Conservation (phyloP, 2,113 vertebrate genomes). For the Silurus glanis region DNA sequence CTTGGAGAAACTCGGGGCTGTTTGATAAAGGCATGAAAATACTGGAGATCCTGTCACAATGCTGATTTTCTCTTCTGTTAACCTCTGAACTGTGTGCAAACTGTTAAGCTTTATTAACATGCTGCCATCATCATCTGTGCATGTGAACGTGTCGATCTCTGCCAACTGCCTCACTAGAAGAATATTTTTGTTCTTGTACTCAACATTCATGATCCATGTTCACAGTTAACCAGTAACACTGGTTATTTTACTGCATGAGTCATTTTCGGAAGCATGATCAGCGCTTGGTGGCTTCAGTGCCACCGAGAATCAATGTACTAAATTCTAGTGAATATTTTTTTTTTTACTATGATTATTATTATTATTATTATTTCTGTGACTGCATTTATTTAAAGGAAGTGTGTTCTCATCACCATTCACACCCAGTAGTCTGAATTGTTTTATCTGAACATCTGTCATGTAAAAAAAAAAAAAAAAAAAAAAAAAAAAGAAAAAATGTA, state of each 20-base stretch:
- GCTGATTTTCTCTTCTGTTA: neutral
- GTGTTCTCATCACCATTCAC: slow-evolving; percentile 1
- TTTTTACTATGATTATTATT: neutral
- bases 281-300: neutral
- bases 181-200: neutral
- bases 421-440: slow-evolving; percentile 10
- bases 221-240: neutral
- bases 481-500: slow-evolving; percentile 20
- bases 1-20: neutral
- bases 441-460: slow-evolving; percentile 34
- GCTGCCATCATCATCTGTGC: neutral
- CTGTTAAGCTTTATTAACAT: neutral
- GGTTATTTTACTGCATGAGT: slow-evolving; percentile 13
- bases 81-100: neutral
- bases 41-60: neutral
- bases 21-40: neutral
- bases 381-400: neutral
- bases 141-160: neutral
- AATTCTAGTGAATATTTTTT: slow-evolving; percentile 10
- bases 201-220: neutral
- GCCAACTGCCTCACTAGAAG: neutral
- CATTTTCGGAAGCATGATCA: slow-evolving; percentile 22
- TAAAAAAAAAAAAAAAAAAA: slow-evolving; percentile 27
- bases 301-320: slow-evolving; percentile 10
- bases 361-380: slow-evolving; percentile 2